Conservation (phyloP, 2,797 vertebrate species). For the Thamnophis elegans region DNA sequence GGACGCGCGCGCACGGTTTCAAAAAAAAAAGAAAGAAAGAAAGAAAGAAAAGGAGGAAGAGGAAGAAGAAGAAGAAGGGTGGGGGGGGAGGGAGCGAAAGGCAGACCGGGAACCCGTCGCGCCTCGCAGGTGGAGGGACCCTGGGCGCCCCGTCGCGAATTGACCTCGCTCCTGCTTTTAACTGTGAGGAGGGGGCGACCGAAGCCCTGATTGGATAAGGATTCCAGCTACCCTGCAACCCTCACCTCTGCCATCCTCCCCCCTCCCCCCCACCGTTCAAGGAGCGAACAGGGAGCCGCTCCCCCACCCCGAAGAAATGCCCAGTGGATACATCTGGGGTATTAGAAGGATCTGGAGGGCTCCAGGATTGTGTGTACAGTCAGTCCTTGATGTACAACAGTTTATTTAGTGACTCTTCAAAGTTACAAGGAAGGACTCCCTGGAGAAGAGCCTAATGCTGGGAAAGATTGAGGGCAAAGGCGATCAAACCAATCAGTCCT, state of each 20-base stretch:
- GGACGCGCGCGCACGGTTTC: background rate
- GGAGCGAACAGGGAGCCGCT: no score
- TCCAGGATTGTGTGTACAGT: background rate
- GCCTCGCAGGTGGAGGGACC: background rate
- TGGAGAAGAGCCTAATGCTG: no score
- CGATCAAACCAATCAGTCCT: no score
- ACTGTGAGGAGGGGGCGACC: background rate
- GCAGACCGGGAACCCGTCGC: background rate
- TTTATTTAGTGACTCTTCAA: no score
- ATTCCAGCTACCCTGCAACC: no score
- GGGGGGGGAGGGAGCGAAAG: background rate
- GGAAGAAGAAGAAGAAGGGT: rapidly evolving
- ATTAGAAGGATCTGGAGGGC: background rate
- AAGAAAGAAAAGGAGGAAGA: no score
- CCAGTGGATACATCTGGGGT: no score
- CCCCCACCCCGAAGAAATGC: background rate
- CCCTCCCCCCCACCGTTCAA: no score
- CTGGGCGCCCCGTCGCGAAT: background rate
- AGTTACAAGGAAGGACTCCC: no score
- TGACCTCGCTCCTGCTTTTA: background rate
- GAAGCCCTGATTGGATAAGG: background rate
- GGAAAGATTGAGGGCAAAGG: no score
- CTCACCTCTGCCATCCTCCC: background rate
- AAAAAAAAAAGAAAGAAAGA: no score
- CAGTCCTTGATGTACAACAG: no score